Evolutionary conservation across 53 echinoderm and acorn worm genomes (phyloP).

Genomic region (Stichopus horrens): DNA sequence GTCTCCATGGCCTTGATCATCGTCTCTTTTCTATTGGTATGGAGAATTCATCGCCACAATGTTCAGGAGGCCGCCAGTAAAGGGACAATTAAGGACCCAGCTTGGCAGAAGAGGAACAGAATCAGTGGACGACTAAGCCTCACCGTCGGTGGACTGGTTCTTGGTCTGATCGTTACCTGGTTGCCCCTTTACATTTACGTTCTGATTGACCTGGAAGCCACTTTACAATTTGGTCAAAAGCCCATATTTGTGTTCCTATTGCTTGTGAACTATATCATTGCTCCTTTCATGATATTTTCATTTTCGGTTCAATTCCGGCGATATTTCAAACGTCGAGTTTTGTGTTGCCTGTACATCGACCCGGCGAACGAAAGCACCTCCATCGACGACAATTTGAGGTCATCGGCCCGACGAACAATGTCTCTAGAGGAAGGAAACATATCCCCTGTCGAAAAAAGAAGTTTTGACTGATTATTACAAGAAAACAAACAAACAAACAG

Average conservation of each 20-base stretch:
- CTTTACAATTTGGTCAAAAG: neutral
- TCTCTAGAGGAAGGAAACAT: neutral
- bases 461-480: too few species aligned
- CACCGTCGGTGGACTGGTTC: slow-evolving; percentile 13
- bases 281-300: slow-evolving; percentile 1
- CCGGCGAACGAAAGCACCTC: neutral
- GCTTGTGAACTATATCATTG: neutral
- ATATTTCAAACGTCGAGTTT: slow-evolving; percentile 22
- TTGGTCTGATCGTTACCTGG: slow-evolving; percentile 22
- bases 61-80: neutral
- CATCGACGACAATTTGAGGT: neutral
- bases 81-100: slow-evolving; percentile 6
- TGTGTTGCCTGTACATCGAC: slow-evolving; percentile 22
- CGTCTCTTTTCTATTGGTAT: neutral
- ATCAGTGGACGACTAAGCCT: slow-evolving; percentile 2
- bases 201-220: neutral
- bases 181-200: neutral
- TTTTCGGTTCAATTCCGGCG: slow-evolving; percentile 15
- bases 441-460: neutral
- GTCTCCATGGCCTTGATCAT: neutral
- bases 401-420: neutral
- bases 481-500: too few species aligned
- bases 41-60: neutral
- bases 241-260: neutral
- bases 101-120: slow-evolving; percentile 5